A percentile compares a stretch with the other conserved stretches of the same genome.
phyloP scores from a whole-genome alignment of 1,140 invertebrate genomes.

The Drosophila murphyi region DNA sequence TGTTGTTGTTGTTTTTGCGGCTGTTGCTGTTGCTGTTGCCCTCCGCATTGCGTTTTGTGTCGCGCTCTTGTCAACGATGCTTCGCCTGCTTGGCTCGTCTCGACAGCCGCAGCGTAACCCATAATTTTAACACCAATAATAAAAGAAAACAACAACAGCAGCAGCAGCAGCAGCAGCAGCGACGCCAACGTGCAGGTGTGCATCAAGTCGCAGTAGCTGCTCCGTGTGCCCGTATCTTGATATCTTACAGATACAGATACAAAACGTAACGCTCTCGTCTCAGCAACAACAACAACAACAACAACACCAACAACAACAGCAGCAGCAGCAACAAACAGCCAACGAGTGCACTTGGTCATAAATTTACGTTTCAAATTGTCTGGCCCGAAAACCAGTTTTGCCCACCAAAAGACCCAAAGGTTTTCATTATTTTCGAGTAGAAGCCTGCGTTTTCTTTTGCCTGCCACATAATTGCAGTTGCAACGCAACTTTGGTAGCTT shows the following conservation, averaged over 20 bases:
- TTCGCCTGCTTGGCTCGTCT: constrained; percentile 35
- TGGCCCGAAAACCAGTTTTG: constrained; percentile 71
- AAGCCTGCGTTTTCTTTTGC: constrained; percentile 10
- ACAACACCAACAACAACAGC: constrained; percentile 5
- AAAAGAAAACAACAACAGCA: constrained; percentile 58
- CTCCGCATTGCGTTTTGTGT: constrained; percentile 38
- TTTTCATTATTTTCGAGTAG: constrained; percentile 65
- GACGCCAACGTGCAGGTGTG: constrained; percentile 72
- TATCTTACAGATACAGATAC: constrained; percentile 73
- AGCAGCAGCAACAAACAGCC: constrained; percentile 26
- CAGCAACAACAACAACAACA: constrained; percentile 3
- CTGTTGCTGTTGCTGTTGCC: constrained; percentile 6
- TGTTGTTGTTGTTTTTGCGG: too few relatives aligned
- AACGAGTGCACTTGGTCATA: constrained; percentile 70
- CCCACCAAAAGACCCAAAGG: constrained; percentile 71
- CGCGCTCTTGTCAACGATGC: constrained; percentile 58
- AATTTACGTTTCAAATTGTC: constrained; percentile 81
- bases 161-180: constrained; percentile 29
- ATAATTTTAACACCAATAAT: constrained; percentile 83
- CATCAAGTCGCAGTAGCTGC: constrained; percentile 78
- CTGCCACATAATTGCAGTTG: constrained; percentile 36
- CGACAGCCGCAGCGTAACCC: constrained; percentile 65
- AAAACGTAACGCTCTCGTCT: constrained; percentile 52
- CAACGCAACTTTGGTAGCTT: constrained; percentile 41
- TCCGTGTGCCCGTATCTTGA: constrained; percentile 62